These are phyloP conservation scores for Simalia tracyae DNA, from an alignment of 2,797 vertebrate species.

Conservation along the genomic window DNA sequence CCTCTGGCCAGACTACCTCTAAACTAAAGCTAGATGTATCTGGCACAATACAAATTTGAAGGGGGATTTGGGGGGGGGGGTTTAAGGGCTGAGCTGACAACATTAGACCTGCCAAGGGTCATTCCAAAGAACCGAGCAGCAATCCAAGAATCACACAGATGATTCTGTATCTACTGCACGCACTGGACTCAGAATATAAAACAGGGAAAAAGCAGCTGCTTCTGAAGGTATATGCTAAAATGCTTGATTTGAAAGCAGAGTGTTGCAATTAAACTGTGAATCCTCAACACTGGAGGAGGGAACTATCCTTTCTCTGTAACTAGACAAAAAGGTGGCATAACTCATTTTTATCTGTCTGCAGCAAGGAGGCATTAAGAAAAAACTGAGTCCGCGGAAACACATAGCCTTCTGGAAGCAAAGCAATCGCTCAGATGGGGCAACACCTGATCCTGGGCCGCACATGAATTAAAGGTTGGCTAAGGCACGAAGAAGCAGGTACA, in stretches of 20 bases:
- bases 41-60: neutral
- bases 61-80: too few species aligned
- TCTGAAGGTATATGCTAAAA: neutral
- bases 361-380: neutral
- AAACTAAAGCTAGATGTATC: neutral
- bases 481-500: neutral
- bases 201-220: too few species aligned
- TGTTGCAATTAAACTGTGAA: neutral
- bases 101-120: neutral
- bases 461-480: neutral
- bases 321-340: neutral
- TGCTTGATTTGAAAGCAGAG: neutral
- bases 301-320: neutral
- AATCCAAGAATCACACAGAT: neutral
- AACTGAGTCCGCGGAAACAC: neutral
- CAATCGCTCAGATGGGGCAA: neutral
- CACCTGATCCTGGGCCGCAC: neutral
- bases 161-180: neutral
- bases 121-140: neutral
- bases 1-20: neutral
- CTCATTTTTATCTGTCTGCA: neutral
- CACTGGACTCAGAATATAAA: neutral
- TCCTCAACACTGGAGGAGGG: neutral
- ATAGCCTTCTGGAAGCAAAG: neutral
- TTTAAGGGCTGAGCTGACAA: neutral